phyloP scores from a whole-genome alignment of 2,797 vertebrate species.

The Halcyon badia region DNA sequence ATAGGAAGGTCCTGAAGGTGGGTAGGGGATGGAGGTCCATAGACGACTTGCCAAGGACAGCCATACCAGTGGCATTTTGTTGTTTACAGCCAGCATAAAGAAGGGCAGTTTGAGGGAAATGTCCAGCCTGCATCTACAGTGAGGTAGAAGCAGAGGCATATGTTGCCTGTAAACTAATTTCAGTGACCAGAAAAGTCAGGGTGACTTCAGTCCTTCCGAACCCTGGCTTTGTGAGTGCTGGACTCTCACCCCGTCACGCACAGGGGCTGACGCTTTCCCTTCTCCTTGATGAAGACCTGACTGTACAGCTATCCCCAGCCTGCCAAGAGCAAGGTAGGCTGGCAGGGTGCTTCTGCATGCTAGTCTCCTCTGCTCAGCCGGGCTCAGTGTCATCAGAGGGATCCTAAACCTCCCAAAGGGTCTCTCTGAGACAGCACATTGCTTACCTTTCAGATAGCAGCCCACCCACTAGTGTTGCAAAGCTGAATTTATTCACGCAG shows the following conservation, averaged over 20 bases:
- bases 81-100: not conserved
- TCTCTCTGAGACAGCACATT: rapidly evolving
- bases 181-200: not conserved
- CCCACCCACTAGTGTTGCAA: not conserved
- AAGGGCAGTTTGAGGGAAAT: not conserved
- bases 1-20: not conserved
- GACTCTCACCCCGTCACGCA: not conserved
- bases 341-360: rapidly evolving
- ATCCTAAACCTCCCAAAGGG: not conserved
- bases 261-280: not conserved
- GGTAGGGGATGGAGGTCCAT: not conserved
- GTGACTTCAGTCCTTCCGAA: not conserved
- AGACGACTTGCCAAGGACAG: not conserved
- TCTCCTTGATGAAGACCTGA: not conserved
- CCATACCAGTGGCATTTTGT: not conserved
- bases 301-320: not conserved
- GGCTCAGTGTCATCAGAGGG: not conserved
- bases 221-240: rapidly evolving
- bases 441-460: not conserved
- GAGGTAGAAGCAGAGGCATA: not conserved
- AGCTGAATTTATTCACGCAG: not conserved
- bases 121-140: not conserved
- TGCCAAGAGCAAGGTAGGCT: not conserved
- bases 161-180: not conserved
- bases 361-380: not conserved